Conservation (phyloP, 2,888 invertebrate species). For the Caradrina clavipalpis region DNA sequence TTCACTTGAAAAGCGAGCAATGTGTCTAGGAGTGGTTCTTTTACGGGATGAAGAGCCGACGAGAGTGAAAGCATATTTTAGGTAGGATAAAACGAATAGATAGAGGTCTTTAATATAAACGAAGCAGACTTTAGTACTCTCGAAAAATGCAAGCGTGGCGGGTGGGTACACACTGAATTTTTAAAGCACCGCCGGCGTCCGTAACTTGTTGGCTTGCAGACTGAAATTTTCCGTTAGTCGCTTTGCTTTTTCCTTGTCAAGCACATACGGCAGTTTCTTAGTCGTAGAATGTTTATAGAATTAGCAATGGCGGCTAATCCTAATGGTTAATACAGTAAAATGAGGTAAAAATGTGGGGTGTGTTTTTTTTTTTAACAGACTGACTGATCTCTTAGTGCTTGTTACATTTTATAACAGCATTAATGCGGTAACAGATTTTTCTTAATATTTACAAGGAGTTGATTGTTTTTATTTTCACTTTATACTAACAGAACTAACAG, state of each 20-base stretch:
- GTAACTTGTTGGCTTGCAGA: conserved; percentile 65
- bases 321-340: conserved; percentile 14
- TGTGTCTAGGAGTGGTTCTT: conserved; percentile 64
- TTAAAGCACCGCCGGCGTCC: conserved; percentile 80
- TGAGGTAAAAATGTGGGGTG: too few species aligned
- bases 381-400: too few species aligned
- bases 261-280: conserved; percentile 45
- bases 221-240: conserved; percentile 64
- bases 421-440: too few species aligned
- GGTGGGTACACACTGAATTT: conserved; percentile 86
- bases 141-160: conserved; percentile 88
- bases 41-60: conserved; percentile 79
- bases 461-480: too few species aligned
- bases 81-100: conserved; percentile 90
- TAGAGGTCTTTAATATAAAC: conserved; percentile 91
- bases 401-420: too few species aligned
- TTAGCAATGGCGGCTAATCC: conserved; percentile 4
- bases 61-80: conserved; percentile 88
- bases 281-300: conserved; percentile 31
- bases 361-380: neutral
- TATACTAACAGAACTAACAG: too few species aligned
- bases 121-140: conserved; percentile 90
- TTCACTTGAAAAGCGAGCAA: conserved; percentile 44
- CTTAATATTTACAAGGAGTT: too few species aligned
- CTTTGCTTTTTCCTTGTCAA: conserved; percentile 52